Conservation (phyloP, 2,797 vertebrate species). For the Novumbra hubbsi region DNA sequence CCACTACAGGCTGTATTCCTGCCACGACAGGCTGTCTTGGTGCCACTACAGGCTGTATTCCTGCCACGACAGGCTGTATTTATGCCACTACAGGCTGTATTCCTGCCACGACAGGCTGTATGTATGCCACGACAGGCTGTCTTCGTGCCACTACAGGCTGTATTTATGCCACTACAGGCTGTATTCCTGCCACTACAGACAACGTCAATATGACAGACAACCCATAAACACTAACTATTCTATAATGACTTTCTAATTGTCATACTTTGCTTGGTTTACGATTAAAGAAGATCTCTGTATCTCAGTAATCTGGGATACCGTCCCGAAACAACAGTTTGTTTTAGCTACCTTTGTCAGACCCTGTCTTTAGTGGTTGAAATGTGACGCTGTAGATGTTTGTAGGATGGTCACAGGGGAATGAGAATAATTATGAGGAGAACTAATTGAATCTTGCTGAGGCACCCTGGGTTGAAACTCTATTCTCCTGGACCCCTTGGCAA, state of each 20-base stretch:
- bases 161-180: too few species aligned
- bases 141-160: too few species aligned
- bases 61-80: too few species aligned
- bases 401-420: constrained; percentile 13
- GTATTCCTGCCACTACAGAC: too few species aligned
- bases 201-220: constrained; percentile 43
- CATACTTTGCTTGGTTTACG: constrained; percentile 30
- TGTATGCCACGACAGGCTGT: too few species aligned
- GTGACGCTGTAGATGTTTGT: constrained; percentile 4
- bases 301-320: background rate
- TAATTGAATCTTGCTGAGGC: constrained; percentile 68
- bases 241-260: constrained; percentile 42
- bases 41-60: too few species aligned
- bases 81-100: too few species aligned
- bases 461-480: constrained; percentile 66
- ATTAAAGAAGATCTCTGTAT: constrained; percentile 28
- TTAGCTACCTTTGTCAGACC: background rate
- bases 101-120: too few species aligned
- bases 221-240: constrained; percentile 48
- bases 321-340: background rate
- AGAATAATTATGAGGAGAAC: constrained; percentile 64
- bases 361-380: background rate
- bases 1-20: constrained; percentile 2
- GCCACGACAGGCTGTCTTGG: too few species aligned
- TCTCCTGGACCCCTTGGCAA: constrained; percentile 60